These are phyloP conservation scores for Gallinago nigripennis DNA, from an alignment of 2,797 vertebrate species.

Conservation along the genomic window DNA sequence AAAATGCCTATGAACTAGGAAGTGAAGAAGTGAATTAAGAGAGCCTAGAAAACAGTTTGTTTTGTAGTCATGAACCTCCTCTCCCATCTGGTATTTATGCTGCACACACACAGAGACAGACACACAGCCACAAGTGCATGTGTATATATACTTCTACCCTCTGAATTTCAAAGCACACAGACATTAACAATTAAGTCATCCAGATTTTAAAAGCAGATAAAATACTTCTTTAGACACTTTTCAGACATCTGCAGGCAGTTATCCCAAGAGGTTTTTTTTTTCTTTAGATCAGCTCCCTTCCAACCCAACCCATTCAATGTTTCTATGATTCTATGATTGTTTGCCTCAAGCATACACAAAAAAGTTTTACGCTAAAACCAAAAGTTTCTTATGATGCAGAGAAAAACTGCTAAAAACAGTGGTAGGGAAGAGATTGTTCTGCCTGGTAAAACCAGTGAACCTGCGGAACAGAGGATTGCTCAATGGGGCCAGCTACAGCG, in stretches of 20 bases:
- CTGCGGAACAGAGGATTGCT: not conserved
- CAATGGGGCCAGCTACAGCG: slow-evolving; percentile 14
- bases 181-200: not conserved
- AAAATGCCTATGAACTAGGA: not conserved
- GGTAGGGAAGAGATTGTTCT: not conserved
- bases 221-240: slow-evolving; percentile 2
- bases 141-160: not conserved
- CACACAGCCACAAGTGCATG: not conserved
- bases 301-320: not conserved
- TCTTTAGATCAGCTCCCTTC: not conserved
- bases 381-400: not conserved
- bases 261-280: not conserved
- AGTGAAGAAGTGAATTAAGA: not conserved
- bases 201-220: slow-evolving; percentile 36
- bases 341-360: not conserved
- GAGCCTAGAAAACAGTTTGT: not conserved
- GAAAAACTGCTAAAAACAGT: not conserved
- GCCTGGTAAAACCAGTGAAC: not conserved
- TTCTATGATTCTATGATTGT: not conserved
- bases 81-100: slow-evolving; percentile 42
- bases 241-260: slow-evolving; percentile 13
- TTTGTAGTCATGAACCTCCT: not conserved
- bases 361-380: not conserved
- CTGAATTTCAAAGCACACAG: not conserved
- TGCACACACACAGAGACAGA: not conserved